phyloP scores from a whole-genome alignment of 2,797 vertebrate genomes.

The Peromyscus eremicus region DNA sequence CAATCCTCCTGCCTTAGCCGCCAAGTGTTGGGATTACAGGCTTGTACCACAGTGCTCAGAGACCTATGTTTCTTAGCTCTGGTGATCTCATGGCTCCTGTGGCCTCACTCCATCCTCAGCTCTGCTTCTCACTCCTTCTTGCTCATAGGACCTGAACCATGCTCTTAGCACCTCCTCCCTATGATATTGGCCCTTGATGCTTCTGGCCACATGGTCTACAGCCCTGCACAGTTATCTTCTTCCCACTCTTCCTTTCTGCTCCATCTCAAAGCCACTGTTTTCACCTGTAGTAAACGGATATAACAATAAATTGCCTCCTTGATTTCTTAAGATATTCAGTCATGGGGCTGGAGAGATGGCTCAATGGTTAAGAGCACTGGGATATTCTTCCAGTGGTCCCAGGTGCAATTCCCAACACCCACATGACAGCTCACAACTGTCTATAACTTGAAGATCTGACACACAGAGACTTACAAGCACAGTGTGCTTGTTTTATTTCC shows the following conservation, averaged over 20 bases:
- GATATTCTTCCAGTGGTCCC: background rate
- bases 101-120: background rate
- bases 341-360: background rate
- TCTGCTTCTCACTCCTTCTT: background rate
- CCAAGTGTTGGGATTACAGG: background rate
- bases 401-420: too few relatives aligned
- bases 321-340: background rate
- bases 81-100: background rate
- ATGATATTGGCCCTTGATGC: background rate
- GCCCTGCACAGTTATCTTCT: background rate
- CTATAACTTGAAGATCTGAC: background rate
- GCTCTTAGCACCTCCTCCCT: too few relatives aligned
- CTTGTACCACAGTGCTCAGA: background rate
- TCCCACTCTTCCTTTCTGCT: background rate
- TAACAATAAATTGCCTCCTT: fast-evolving
- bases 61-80: background rate
- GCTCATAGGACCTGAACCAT: background rate
- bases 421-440: background rate
- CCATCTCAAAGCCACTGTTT: background rate
- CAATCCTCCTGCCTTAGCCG: background rate
- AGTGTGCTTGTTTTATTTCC: background rate
- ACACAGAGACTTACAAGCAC: background rate
- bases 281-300: background rate
- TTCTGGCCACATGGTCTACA: background rate
- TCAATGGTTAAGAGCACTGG: background rate